These are phyloP conservation scores for Aphis craccivora DNA, from an alignment of 1,140 invertebrate species.

Conservation along the genomic window DNA sequence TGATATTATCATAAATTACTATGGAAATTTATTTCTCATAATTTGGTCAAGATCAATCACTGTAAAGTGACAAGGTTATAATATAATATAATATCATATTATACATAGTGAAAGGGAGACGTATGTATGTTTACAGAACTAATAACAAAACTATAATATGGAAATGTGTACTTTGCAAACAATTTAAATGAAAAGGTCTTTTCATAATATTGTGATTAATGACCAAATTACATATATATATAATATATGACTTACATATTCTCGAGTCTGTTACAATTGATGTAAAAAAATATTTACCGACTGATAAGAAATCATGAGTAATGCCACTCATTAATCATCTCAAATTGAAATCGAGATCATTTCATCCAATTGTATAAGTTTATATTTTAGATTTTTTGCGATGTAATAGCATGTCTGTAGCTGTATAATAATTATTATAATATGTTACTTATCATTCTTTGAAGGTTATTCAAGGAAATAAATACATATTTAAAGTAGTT, in stretches of 20 bases:
- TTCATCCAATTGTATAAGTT: not conserved
- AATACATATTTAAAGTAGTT: not conserved
- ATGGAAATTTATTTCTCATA: not conserved
- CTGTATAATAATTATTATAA: not conserved
- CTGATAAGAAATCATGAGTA: not conserved
- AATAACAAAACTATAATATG: not conserved
- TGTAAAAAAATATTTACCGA: not conserved
- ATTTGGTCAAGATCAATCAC: not conserved
- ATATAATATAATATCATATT: not conserved
- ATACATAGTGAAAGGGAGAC: not conserved
- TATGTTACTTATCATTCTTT: not conserved
- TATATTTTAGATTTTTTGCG: too few relatives aligned
- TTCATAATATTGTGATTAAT: not conserved
- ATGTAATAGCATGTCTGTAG: not conserved
- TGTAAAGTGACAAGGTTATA: not conserved
- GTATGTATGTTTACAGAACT: not conserved
- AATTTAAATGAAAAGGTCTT: conserved; percentile 2
- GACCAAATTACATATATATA: not conserved
- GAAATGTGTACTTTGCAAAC: not conserved
- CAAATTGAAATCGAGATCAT: not conserved
- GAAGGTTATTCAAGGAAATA: not conserved
- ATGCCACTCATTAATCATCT: not conserved
- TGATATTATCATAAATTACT: not conserved
- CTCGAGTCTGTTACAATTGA: not conserved
- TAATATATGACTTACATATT: not conserved